Percentiles rank a stretch among this genome's conserved stretches.
Conservation (phyloP, 2,888 invertebrate genomes). For the Camponotus fellah region DNA sequence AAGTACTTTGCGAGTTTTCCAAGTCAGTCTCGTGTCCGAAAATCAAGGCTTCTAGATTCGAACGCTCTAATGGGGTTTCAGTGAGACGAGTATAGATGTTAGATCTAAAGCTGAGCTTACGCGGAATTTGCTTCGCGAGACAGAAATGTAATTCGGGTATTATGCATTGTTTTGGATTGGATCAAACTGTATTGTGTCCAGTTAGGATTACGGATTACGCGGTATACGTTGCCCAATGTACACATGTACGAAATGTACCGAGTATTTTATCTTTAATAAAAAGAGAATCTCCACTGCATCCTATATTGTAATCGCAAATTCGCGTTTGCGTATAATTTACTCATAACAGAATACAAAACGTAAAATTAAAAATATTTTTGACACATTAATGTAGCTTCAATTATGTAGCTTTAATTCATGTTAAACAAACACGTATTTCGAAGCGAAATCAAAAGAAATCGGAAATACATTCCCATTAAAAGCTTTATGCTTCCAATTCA, state of each 20-base stretch:
- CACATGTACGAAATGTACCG: neutral
- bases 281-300: neutral
- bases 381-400: constrained; percentile 5
- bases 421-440: constrained; percentile 19
- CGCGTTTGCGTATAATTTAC: neutral
- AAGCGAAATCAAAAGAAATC: constrained; percentile 1
- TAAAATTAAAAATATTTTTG: neutral
- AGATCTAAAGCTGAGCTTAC: constrained; percentile 41
- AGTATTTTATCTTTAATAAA: constrained; percentile 1
- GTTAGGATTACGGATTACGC: constrained; percentile 29
- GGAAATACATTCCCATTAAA: constrained; percentile 43
- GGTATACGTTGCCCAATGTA: neutral
- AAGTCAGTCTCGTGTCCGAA: constrained; percentile 1
- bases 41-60: constrained; percentile 19
- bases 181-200: constrained; percentile 36
- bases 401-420: constrained; percentile 15
- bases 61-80: constrained; percentile 12
- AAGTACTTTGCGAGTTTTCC: constrained; percentile 1
- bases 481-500: constrained; percentile 27
- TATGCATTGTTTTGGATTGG: constrained; percentile 52
- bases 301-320: neutral
- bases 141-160: constrained; percentile 40
- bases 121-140: constrained; percentile 31
- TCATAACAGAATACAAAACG: neutral
- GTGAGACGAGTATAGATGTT: constrained; percentile 2